Percentiles rank a stretch among this genome's conserved stretches.
Conservation (phyloP, 2,888 invertebrate genomes). For the Sarcophaga variegata region DNA sequence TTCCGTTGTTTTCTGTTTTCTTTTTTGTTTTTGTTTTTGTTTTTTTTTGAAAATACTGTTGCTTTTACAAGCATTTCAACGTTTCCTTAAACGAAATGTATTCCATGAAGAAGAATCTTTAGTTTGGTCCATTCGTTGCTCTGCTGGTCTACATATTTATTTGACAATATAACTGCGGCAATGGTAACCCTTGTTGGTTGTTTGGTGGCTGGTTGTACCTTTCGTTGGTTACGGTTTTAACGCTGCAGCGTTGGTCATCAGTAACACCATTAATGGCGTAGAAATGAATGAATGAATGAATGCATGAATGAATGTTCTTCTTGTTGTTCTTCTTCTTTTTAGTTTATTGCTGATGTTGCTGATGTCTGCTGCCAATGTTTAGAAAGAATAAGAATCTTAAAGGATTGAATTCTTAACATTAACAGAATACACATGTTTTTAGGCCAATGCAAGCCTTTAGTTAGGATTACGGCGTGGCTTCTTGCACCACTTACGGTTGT, state of each 20-base stretch:
- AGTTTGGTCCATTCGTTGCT: slow-evolving; percentile 12
- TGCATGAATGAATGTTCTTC: slow-evolving; percentile 27
- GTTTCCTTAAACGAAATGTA: neutral
- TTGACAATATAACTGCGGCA: neutral
- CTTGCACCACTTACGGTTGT: no score
- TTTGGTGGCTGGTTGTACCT: neutral
- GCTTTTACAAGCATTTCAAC: slow-evolving; percentile 19
- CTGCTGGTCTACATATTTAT: neutral
- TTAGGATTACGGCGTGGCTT: no score
- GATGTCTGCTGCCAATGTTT: slow-evolving; percentile 2
- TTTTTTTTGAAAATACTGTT: slow-evolving; percentile 21
- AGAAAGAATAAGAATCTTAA: slow-evolving; percentile 7
- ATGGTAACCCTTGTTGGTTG: neutral
- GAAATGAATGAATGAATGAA: slow-evolving; percentile 33
- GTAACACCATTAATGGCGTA: slow-evolving; percentile 6
- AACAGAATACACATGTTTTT: no score
- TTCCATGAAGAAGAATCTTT: neutral
- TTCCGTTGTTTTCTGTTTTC: neutral
- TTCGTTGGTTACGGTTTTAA: slow-evolving; percentile 44
- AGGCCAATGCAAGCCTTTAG: no score
- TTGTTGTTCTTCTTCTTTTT: neutral
- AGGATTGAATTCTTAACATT: slow-evolving; percentile 28
- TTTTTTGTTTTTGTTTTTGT: neutral
- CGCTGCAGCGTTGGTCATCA: slow-evolving; percentile 28
- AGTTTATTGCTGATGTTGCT: slow-evolving; percentile 35